A percentile compares a stretch with the other conserved stretches of the same genome.
phyloP scores from a whole-genome alignment of 2,113 vertebrate genomes.

The Suricata suricatta region DNA sequence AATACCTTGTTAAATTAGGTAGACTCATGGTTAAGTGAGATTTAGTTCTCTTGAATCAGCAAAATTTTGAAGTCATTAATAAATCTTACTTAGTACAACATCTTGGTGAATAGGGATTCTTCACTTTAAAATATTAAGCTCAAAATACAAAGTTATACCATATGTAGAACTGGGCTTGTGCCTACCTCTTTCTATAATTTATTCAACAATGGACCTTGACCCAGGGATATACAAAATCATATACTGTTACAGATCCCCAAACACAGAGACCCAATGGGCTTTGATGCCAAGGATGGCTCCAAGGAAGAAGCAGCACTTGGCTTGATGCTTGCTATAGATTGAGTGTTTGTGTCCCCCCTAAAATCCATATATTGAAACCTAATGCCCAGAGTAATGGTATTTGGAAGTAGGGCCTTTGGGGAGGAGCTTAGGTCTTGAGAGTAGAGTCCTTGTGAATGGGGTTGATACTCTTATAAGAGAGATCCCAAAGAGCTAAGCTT shows the following conservation, averaged over 20 bases:
- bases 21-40: background rate
- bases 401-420: background rate
- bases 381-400: background rate
- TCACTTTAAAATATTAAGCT: slow-evolving; percentile 17
- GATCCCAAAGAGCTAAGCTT: background rate
- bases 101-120: background rate
- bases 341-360: background rate
- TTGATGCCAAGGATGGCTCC: background rate
- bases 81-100: background rate
- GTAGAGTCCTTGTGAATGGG: background rate
- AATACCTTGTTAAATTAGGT: background rate
- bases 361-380: background rate
- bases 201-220: background rate
- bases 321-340: background rate
- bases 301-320: background rate
- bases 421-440: background rate
- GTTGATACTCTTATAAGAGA: background rate
- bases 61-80: background rate
- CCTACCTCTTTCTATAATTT: background rate
- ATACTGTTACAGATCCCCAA: background rate
- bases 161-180: background rate
- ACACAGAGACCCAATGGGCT: background rate
- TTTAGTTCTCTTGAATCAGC: background rate
- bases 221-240: background rate
- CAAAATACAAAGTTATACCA: background rate